Evolutionary conservation across 2,888 invertebrate species (phyloP).

Genomic region (Amphipoea oculea): DNA sequence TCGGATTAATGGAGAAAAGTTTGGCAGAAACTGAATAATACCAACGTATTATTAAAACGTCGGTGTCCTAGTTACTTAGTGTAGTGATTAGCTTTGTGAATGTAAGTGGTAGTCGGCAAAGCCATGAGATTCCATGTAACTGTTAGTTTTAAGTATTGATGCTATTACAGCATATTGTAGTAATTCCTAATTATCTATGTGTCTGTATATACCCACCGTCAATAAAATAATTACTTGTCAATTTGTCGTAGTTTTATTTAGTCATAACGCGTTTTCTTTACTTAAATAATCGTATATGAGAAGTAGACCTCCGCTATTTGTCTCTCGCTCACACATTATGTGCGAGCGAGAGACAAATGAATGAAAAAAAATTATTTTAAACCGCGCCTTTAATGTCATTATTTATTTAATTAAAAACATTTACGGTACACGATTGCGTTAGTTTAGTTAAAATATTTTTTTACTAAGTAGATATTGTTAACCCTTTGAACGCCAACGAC

Average conservation of each 20-base stretch:
- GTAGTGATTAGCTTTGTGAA: constrained; percentile 19
- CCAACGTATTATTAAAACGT: constrained; percentile 4
- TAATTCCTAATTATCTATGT: constrained; percentile 50
- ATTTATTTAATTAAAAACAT: constrained; percentile 13
- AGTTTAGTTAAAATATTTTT: not conserved
- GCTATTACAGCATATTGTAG: constrained; percentile 40
- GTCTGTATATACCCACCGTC: constrained; percentile 65
- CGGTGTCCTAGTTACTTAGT: constrained; percentile 20
- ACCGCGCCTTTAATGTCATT: not conserved
- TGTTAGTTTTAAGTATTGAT: constrained; percentile 51
- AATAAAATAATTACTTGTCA: constrained; percentile 59
- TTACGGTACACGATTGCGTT: not conserved
- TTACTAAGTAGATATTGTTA: not conserved
- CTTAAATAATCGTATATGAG: not conserved
- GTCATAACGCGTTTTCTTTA: not conserved
- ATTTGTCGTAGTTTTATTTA: constrained; percentile 47
- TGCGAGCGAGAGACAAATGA: not conserved
- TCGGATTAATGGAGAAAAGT: constrained; percentile 89
- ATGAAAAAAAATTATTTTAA: not conserved
- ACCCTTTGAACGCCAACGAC: too few relatives aligned
- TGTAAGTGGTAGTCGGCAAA: constrained; percentile 28
- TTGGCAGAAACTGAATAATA: constrained; percentile 69
- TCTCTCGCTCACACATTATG: not conserved
- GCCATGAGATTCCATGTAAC: constrained; percentile 30
- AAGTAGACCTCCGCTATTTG: not conserved